Evolutionary conservation across 2,113 vertebrate species (phyloP).

Genomic region (Hypomesus transpacificus): DNA sequence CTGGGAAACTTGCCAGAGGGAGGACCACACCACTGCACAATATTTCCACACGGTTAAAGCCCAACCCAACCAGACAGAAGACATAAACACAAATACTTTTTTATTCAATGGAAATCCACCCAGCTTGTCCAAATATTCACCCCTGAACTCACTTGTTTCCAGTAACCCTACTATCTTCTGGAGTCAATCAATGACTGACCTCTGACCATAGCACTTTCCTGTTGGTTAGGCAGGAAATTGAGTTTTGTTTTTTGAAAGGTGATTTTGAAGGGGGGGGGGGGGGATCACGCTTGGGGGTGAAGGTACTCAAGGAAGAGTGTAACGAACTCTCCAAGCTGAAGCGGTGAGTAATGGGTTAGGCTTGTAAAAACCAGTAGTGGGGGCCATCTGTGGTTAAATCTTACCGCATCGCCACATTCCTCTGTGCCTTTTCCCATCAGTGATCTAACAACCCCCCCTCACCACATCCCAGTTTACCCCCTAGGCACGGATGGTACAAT

Average conservation of each 20-base stretch:
- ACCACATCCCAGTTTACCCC: conserved; percentile 33
- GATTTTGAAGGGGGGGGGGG: conserved; percentile 30
- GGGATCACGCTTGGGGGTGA: conserved; percentile 2
- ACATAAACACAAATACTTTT: conserved; percentile 61
- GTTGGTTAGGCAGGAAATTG: neutral
- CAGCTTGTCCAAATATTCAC: conserved; percentile 48
- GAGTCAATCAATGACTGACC: conserved; percentile 36
- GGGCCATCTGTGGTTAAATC: conserved; percentile 65
- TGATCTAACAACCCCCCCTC: conserved; percentile 19
- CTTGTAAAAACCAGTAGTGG: conserved; percentile 75
- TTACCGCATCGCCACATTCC: conserved; percentile 70
- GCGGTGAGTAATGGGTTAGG: conserved; percentile 70
- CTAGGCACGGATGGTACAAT: conserved; percentile 57
- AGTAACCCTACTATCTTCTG: conserved; percentile 40
- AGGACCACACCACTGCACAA: conserved; percentile 45
- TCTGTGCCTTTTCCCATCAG: conserved; percentile 70
- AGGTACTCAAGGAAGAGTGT: conserved; percentile 48
- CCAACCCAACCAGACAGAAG: conserved; percentile 61
- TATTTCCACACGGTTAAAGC: conserved; percentile 44
- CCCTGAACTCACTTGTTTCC: conserved; percentile 62
- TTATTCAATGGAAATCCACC: conserved; percentile 54
- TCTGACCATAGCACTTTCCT: neutral
- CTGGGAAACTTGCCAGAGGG: conserved; percentile 34
- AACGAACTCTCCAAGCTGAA: conserved; percentile 52
- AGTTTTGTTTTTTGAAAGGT: neutral